A percentile compares a stretch with the other conserved stretches of the same genome.
These are phyloP conservation scores for Drosophila leontia DNA, from an alignment of 1,140 invertebrate species.

Conservation along the genomic window DNA sequence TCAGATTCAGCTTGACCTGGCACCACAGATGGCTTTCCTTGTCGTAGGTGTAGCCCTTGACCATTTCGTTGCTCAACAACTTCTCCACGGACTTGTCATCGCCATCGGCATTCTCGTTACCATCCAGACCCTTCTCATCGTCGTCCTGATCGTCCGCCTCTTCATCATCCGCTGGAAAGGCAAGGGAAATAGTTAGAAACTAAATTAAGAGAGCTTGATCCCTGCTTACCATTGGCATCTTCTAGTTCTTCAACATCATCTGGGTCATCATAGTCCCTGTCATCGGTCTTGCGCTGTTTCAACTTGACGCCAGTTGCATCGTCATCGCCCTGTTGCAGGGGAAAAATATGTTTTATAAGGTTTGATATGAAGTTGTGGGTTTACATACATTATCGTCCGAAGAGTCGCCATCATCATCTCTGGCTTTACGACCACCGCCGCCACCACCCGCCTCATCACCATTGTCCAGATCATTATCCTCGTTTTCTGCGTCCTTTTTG, in stretches of 20 bases:
- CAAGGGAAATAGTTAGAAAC: not conserved
- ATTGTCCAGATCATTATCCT: slow-evolving; percentile 75
- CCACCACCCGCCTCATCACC: slow-evolving; percentile 48
- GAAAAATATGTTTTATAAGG: not conserved
- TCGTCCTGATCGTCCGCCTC: slow-evolving; percentile 89
- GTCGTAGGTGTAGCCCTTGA: slow-evolving; percentile 91
- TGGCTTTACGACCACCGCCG: slow-evolving; percentile 10
- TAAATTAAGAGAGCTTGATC: rapidly evolving
- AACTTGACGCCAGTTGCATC: slow-evolving; percentile 87
- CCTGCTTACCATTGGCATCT: slow-evolving; percentile 79
- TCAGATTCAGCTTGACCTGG: slow-evolving; percentile 89
- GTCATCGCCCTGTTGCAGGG: slow-evolving; percentile 85
- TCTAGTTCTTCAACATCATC: slow-evolving; percentile 89
- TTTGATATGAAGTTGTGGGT: not conserved
- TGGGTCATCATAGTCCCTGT: slow-evolving; percentile 92
- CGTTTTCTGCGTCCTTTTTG: slow-evolving; percentile 63
- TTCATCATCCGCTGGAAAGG: slow-evolving; percentile 86
- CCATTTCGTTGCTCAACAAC: slow-evolving; percentile 84
- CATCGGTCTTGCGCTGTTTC: slow-evolving; percentile 87
- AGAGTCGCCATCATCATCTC: slow-evolving; percentile 75
- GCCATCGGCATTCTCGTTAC: slow-evolving; percentile 86
- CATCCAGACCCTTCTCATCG: slow-evolving; percentile 85
- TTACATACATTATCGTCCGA: slow-evolving; percentile 86
- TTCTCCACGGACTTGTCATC: slow-evolving; percentile 86
- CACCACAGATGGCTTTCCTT: slow-evolving; percentile 90